These are phyloP conservation scores for Alethe diademata DNA, from an alignment of 2,113 vertebrate species.

Conservation along the genomic window DNA sequence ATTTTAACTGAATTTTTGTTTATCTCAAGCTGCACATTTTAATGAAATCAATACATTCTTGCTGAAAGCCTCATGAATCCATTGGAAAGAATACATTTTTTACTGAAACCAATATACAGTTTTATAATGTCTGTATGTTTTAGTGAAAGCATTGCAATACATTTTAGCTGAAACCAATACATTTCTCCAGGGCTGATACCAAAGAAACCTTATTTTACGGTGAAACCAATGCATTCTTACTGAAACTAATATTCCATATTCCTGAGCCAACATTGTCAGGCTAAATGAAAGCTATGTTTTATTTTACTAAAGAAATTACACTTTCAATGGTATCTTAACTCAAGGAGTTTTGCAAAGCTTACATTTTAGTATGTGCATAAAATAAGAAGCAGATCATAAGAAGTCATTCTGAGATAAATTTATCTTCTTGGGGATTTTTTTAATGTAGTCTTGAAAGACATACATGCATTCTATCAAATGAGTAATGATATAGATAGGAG, in stretches of 20 bases:
- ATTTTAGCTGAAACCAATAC: conserved; percentile 74
- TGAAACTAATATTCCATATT: conserved; percentile 66
- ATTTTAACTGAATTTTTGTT: conserved; percentile 82
- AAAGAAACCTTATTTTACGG: conserved; percentile 60
- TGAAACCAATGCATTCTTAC: conserved; percentile 64
- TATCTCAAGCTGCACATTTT: conserved; percentile 79
- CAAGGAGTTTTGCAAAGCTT: conserved; percentile 30
- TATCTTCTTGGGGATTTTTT: neutral
- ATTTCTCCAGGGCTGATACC: conserved; percentile 65
- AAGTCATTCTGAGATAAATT: neutral
- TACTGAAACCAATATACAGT: conserved; percentile 71
- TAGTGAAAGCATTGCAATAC: conserved; percentile 68
- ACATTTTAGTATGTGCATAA: conserved; percentile 38
- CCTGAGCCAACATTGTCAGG: conserved; percentile 14
- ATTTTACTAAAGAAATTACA: conserved; percentile 56
- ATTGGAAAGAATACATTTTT: conserved; percentile 73
- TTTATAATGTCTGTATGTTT: conserved; percentile 77
- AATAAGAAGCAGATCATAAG: conserved; percentile 21
- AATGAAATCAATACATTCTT: conserved; percentile 83
- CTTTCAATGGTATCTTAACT: conserved; percentile 39
- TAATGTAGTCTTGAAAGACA: neutral
- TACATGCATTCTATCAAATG: neutral
- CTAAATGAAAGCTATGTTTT: conserved; percentile 63
- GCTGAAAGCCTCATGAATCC: conserved; percentile 77
- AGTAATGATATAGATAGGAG: neutral